phyloP scores from a whole-genome alignment of 2,888 invertebrate genomes.

The Phaonia tiefii region DNA sequence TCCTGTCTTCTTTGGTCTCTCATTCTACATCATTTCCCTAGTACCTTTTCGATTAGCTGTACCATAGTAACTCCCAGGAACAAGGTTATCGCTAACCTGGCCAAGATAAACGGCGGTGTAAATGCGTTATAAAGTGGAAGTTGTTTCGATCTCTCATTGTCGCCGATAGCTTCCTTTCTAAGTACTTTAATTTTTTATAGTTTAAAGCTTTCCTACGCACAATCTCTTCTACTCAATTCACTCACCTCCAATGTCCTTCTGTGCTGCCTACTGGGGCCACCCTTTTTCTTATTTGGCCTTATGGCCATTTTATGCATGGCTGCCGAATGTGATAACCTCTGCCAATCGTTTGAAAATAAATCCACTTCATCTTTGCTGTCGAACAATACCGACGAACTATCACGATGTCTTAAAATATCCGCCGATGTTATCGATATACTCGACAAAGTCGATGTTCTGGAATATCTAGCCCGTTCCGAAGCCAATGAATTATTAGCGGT shows the following conservation, averaged over 20 bases:
- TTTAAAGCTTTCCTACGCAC: too few relatives aligned
- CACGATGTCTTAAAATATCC: conserved; percentile 71
- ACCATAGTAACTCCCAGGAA: too few relatives aligned
- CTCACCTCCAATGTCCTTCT: conserved; percentile 83
- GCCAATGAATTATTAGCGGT: conserved; percentile 68
- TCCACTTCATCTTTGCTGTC: conserved; percentile 75
- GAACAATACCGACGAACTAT: conserved; percentile 40
- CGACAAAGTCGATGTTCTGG: conserved; percentile 67
- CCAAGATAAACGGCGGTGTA: too few relatives aligned
- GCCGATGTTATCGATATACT: conserved; percentile 68
- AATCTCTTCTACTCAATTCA: conserved; percentile 21
- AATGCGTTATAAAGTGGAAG: too few relatives aligned
- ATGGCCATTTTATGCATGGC: conserved; percentile 91
- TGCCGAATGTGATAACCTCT: conserved; percentile 88
- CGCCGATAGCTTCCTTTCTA: not conserved
- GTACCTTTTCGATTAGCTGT: too few relatives aligned
- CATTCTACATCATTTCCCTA: too few relatives aligned
- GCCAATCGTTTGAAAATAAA: conserved; percentile 74
- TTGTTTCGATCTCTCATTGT: too few relatives aligned
- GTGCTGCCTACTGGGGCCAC: conserved; percentile 86
- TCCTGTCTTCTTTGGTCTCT: too few relatives aligned
- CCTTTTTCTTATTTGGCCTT: conserved; percentile 88
- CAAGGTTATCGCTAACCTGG: too few relatives aligned
- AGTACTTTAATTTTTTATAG: too few relatives aligned
- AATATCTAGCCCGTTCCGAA: conserved; percentile 69